Evolutionary conservation across 2,113 vertebrate genomes (phyloP), one percentile per base, ranked within the genome.

Genomic region (Tetrao urogallus): DNA sequence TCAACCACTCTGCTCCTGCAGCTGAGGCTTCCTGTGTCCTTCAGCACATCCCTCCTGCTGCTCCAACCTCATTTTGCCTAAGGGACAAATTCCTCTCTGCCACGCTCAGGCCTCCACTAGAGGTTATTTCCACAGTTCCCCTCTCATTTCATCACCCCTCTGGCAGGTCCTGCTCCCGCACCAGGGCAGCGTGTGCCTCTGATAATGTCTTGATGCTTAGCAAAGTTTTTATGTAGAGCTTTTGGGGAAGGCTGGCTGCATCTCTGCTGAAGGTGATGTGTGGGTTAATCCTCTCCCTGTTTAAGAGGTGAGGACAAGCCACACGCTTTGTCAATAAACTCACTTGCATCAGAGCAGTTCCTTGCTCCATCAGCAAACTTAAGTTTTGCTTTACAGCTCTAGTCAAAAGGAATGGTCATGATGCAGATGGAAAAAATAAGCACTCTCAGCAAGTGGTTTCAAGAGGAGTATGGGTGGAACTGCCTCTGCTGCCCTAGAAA

Each of bases 361-460:
- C 22, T 80, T 1, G 0, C n/a, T 45, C 36, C 0, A 2, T 34
- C 30, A 18, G 28, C 0, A 0, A 0, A 1, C 22, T 61, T 42
- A 20, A 42, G 32, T 84, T 66, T 54, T 75, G 12, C 30, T 64
- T 74, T 60, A 36, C 7, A 30, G 21, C 25, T 54, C 70, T 63
- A 15, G 20, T 42, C 43, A 72, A 72, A 82, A 79, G 66, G 63
- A 71, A 22, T 3, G 36, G 25, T 6, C 10, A 8, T 1, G 2
- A 57, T n/a, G 13, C 27, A 65, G 15, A 43, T 78, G 40, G 22
- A 66, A 71, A 58, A 38, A 7, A 25, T 15, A 70, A 84, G 38
- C 13, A 9, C 40, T 63, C 63, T 42, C 45, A 75, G 52, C 34
- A 74, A 64, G 5, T 36, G 57, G n/a, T 3, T 30, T 81, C 71